phyloP scores from a whole-genome alignment of 2,113 vertebrate genomes.

The Gadus macrocephalus region DNA sequence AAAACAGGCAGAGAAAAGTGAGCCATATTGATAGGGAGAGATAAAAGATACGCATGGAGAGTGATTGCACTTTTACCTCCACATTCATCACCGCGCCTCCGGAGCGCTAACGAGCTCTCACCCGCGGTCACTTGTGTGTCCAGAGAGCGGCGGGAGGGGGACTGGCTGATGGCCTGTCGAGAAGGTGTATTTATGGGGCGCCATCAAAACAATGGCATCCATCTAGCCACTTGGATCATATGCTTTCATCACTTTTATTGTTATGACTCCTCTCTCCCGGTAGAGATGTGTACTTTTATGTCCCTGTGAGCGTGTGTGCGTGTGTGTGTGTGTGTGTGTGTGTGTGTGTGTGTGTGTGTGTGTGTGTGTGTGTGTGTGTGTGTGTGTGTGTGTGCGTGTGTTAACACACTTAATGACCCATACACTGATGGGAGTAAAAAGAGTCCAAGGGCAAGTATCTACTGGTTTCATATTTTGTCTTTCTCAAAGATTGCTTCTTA shows the following conservation, averaged over 20 bases:
- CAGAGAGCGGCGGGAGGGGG: conserved; percentile 1
- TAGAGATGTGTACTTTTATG: conserved; percentile 7
- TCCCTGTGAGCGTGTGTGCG: conserved; percentile 1
- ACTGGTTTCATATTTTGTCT: conserved; percentile 25
- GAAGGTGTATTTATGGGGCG: conserved; percentile 50
- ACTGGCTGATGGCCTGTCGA: conserved; percentile 53
- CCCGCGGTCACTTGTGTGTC: background rate
- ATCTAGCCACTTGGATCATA: conserved; percentile 42
- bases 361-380: conserved; percentile 7
- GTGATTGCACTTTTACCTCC: conserved; percentile 65
- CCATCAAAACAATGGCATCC: conserved; percentile 60
- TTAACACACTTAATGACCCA: background rate
- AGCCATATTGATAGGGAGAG: conserved; percentile 56
- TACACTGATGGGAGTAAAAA: conserved; percentile 12
- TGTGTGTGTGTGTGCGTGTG: conserved; percentile 10
- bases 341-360: conserved; percentile 11
- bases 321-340: conserved; percentile 6
- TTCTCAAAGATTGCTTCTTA: background rate
- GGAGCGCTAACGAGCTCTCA: conserved; percentile 41
- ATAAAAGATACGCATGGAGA: conserved; percentile 55
- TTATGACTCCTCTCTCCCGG: conserved; percentile 28
- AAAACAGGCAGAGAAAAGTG: conserved; percentile 37
- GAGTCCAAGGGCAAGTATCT: conserved; percentile 27
- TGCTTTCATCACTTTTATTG: conserved; percentile 54
- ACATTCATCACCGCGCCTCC: conserved; percentile 49